These are phyloP conservation scores for Myotis findleyi DNA, from an alignment of 2,797 vertebrate species.

Conservation along the genomic window DNA sequence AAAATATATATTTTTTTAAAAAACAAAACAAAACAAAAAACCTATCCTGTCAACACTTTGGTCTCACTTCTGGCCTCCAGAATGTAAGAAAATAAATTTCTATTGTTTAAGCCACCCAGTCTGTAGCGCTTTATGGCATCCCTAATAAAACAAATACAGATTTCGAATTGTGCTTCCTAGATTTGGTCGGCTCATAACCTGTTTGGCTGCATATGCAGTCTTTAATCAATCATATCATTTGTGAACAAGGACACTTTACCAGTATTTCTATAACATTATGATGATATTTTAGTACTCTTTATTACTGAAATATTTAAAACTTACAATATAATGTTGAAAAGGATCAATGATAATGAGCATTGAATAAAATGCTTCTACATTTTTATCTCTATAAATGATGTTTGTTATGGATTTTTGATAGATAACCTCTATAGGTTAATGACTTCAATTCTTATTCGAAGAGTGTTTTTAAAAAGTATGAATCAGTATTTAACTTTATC, in stretches of 20 bases:
- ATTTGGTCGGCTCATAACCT: not conserved
- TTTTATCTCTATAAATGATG: not conserved
- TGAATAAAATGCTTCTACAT: not conserved
- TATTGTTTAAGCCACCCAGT: no score
- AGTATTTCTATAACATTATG: not conserved
- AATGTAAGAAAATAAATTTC: no score
- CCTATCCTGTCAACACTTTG: not conserved
- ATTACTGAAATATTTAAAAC: not conserved
- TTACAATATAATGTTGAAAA: not conserved
- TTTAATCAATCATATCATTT: not conserved
- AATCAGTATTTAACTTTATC: not conserved
- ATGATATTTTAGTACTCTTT: not conserved
- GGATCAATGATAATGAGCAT: not conserved
- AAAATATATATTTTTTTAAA: no score
- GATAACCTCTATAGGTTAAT: not conserved
- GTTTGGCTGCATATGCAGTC: not conserved
- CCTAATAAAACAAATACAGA: not conserved
- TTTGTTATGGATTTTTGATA: not conserved
- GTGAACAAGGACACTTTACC: not conserved
- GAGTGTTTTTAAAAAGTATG: conserved; percentile 13
- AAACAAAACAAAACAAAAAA: not conserved
- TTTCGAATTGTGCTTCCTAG: not conserved
- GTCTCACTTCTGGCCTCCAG: not conserved
- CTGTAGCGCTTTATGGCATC: not conserved
- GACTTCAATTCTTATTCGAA: not conserved